Evolutionary conservation across 1,140 invertebrate species (phyloP), one percentile per base, ranked within the genome.

Genomic region (Heliconius himera): DNA sequence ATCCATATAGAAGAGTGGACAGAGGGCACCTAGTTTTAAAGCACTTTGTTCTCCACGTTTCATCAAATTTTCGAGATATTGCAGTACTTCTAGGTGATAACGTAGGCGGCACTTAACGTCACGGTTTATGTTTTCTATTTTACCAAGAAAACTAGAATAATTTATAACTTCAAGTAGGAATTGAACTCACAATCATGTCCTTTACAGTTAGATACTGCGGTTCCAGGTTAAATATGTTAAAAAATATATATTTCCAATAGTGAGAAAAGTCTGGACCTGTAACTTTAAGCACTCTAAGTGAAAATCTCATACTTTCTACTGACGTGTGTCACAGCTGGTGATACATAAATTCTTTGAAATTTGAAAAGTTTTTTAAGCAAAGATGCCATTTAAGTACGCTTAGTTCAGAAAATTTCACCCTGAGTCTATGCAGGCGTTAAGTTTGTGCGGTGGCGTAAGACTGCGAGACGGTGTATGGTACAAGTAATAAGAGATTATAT

Each of bases 401-500:
- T 66, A 66, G 60, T 66, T 66, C 26, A 29, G 60, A 66, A 66
- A 66, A 66, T 66, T 66, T 4, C 22, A 11, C 26, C 60, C 22
- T 66, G 22, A 66, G 26, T 66, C 60, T 66, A 66, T 66, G 60
- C 60, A 66, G 60, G 60, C 60, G 60, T 16, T 66, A 66, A 66
- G 60, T 66, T 66, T 66, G 60, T 29, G 60, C 3, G 60, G 60
- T 66, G 11, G 60, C 22, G 60, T 66, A 66, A 66, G 26, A 66
- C 60, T 66, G 26, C 13, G 26, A 66, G 11, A 29, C 11, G 26
- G 26, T 5, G 60, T 33, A 36, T 60, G 74, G 74, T 16, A 16
- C 66, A 80, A 80, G 46, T 60, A 8, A 76, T 13, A 79, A 41
- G 73, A 73, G 38, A 33, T 16, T 11, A 13, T 56, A 22, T 49